Percentiles rank a stretch among this genome's conserved stretches.
These are phyloP conservation scores for Picathartes gymnocephalus DNA, from an alignment of 2,113 vertebrate genomes.

Conservation along the genomic window DNA sequence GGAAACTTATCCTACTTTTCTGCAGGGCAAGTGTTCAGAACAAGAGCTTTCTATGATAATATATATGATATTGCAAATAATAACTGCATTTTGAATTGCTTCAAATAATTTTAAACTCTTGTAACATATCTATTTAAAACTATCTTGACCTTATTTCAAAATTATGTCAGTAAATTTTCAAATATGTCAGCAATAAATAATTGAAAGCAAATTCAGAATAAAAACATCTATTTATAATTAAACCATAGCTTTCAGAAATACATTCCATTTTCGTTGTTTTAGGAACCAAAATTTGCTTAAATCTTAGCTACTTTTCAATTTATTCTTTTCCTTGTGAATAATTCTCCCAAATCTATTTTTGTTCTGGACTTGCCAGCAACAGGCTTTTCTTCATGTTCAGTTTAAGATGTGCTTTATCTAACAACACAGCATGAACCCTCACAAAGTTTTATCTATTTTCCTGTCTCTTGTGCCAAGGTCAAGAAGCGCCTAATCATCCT, in stretches of 20 bases:
- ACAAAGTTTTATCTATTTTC: neutral
- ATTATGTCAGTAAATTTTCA: neutral
- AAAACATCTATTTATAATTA: neutral
- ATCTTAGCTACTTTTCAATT: neutral
- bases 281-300: neutral
- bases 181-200: neutral
- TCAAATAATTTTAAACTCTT: neutral
- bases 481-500: neutral
- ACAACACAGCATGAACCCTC: rapidly evolving
- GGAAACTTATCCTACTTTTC: neutral
- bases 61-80: neutral
- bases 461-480: neutral
- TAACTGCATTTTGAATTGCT: neutral
- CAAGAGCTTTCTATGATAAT: neutral
- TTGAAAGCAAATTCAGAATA: neutral
- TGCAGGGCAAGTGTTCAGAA: neutral
- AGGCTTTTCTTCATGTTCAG: neutral
- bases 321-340: neutral
- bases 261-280: neutral
- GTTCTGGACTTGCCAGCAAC: neutral
- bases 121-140: neutral
- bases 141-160: neutral
- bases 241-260: neutral
- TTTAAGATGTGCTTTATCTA: neutral
- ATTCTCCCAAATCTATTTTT: neutral